Conservation (phyloP, 2,797 vertebrate genomes). For the Argya squamiceps region DNA sequence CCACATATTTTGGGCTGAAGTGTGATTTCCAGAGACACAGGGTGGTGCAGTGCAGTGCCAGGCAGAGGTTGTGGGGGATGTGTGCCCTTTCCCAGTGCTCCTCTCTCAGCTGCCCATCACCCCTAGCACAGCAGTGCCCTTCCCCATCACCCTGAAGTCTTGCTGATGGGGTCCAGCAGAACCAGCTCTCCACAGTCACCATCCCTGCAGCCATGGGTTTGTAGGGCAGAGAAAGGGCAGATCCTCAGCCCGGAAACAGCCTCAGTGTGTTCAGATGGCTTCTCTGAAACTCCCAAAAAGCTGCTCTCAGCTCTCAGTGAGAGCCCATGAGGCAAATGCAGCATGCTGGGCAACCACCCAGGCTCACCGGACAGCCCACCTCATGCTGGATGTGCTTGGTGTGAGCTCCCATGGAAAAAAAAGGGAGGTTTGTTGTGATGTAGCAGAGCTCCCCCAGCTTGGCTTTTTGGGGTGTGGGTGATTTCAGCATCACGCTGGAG, state of each 20-base stretch:
- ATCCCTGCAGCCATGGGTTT: neutral
- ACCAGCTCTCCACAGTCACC: neutral
- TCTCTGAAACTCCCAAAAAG: neutral
- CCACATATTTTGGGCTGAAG: neutral
- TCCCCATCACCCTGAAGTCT: neutral
- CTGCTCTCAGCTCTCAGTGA: fast-evolving
- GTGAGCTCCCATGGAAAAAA: neutral
- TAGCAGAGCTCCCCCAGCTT: neutral
- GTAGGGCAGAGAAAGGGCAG: neutral
- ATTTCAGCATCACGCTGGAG: neutral
- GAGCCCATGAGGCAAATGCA: neutral
- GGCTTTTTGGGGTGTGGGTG: neutral
- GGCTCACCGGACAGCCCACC: neutral
- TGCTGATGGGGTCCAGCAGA: neutral
- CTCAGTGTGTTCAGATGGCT: neutral
- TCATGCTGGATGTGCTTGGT: fast-evolving
- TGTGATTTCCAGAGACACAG: neutral
- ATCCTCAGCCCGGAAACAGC: fast-evolving
- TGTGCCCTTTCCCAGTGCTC: neutral
- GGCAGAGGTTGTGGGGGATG: neutral
- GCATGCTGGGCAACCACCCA: fast-evolving
- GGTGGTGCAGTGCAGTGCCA: neutral
- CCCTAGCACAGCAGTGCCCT: neutral
- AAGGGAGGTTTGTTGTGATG: neutral
- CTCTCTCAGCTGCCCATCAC: neutral